Conservation (phyloP, 1,140 invertebrate species). For the Drosophila rhopaloa region DNA sequence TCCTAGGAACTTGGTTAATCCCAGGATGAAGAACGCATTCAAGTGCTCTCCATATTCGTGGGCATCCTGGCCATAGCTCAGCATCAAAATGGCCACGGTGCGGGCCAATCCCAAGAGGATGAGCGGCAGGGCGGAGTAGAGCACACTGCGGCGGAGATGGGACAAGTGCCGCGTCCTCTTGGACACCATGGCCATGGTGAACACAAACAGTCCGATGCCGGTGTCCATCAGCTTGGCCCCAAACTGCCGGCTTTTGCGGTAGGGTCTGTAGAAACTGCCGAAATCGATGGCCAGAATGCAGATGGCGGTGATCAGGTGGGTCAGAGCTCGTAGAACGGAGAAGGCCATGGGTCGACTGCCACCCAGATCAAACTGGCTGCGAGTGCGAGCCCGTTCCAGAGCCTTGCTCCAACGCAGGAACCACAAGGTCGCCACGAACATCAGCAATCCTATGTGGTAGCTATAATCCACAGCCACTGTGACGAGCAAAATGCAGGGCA, state of each 20-base stretch:
- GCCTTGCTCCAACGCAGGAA: constrained; percentile 25
- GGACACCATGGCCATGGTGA: constrained; percentile 92
- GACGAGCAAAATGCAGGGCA: constrained; percentile 63
- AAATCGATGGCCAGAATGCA: constrained; percentile 98
- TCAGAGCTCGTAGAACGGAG: constrained; percentile 87
- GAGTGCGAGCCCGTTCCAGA: constrained; percentile 26
- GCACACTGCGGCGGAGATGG: constrained; percentile 67
- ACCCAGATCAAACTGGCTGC: constrained; percentile 56
- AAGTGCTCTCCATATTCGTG: constrained; percentile 97
- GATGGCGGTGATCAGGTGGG: constrained; percentile 91
- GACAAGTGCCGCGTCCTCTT: constrained; percentile 69
- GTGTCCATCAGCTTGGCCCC: constrained; percentile 97
- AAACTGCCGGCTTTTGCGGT: constrained; percentile 94
- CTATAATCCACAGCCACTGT: constrained; percentile 51
- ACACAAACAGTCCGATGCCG: constrained; percentile 95
- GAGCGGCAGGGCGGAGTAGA: constrained; percentile 85
- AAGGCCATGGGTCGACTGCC: constrained; percentile 54
- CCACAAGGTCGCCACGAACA: constrained; percentile 12
- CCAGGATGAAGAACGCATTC: constrained; percentile 98
- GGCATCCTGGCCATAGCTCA: constrained; percentile 94
- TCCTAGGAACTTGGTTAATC: constrained; percentile 91
- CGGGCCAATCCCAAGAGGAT: constrained; percentile 90
- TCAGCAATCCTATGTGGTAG: constrained; percentile 17
- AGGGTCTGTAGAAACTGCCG: constrained; percentile 91
- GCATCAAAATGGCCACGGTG: constrained; percentile 86